Conservation (phyloP, 2,113 vertebrate genomes). For the Paratilapia polleni region DNA sequence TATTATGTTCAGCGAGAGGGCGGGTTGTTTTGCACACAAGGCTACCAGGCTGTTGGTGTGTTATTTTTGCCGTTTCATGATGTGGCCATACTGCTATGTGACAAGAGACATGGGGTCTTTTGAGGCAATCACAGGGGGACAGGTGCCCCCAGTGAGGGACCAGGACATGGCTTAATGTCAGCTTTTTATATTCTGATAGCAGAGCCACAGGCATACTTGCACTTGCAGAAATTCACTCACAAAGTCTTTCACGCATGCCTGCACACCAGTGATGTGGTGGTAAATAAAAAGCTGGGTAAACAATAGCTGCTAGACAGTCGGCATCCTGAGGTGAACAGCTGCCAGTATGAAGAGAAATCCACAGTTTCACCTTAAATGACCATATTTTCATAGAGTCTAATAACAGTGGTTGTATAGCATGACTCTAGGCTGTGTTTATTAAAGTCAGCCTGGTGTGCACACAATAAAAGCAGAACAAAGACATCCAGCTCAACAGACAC, state of each 20-base stretch:
- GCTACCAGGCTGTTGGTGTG: not conserved
- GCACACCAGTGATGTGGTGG: not conserved
- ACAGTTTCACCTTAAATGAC: slow-evolving; percentile 12
- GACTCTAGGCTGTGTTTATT: not conserved
- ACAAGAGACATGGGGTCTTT: slow-evolving; percentile 18
- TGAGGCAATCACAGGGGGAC: slow-evolving; percentile 29
- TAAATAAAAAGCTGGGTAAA: slow-evolving; percentile 43
- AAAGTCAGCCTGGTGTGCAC: not conserved
- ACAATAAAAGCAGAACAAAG: slow-evolving; percentile 21
- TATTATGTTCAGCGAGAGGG: slow-evolving; percentile 23
- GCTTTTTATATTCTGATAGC: slow-evolving; percentile 40
- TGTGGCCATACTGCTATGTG: slow-evolving; percentile 41
- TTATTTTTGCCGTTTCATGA: slow-evolving; percentile 38
- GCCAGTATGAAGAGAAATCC: not conserved
- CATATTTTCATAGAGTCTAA: not conserved
- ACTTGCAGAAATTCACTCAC: not conserved
- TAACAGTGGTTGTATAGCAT: not conserved
- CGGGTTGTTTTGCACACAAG: slow-evolving; percentile 1
- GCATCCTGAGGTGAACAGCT: slow-evolving; percentile 29
- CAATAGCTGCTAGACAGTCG: slow-evolving; percentile 35
- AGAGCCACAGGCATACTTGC: slow-evolving; percentile 12
- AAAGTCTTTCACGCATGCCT: not conserved
- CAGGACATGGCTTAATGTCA: slow-evolving; percentile 45
- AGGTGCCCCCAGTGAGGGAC: slow-evolving; percentile 32
- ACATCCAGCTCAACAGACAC: slow-evolving; percentile 2